Evolutionary conservation across 2,888 invertebrate species (phyloP).

Genomic region (Odontocolon sp.): DNA sequence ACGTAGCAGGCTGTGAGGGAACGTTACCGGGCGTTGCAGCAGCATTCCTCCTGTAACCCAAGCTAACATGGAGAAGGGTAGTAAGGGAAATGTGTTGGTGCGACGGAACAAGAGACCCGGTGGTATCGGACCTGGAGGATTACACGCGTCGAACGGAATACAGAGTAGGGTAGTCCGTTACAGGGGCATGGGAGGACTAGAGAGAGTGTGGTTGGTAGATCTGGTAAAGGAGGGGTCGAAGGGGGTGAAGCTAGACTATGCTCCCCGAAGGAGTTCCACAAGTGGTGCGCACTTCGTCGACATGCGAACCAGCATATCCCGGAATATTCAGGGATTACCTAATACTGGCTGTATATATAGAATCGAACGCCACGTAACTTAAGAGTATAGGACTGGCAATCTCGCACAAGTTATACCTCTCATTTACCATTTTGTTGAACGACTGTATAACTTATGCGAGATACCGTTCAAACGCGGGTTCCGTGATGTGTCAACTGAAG

Average conservation of each 20-base stretch:
- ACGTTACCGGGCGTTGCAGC: conserved; percentile 33
- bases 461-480: no score
- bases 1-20: neutral
- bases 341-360: no score
- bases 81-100: conserved; percentile 17
- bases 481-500: no score
- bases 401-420: no score
- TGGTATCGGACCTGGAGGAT: conserved; percentile 41
- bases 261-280: conserved; percentile 65
- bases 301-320: conserved; percentile 17
- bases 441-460: no score
- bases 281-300: conserved; percentile 62
- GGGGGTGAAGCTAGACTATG: conserved; percentile 40
- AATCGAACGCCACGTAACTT: no score
- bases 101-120: neutral
- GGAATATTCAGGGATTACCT: no score
- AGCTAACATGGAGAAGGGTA: conserved; percentile 45
- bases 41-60: conserved; percentile 41
- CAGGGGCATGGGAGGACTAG: neutral
- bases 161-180: conserved; percentile 66
- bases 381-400: no score
- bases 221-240: neutral
- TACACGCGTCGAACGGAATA: conserved; percentile 73
- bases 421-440: no score
- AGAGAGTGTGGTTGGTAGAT: neutral